Evolutionary conservation across 1,140 invertebrate species (phyloP).

Genomic region (Chelonus insularis): DNA sequence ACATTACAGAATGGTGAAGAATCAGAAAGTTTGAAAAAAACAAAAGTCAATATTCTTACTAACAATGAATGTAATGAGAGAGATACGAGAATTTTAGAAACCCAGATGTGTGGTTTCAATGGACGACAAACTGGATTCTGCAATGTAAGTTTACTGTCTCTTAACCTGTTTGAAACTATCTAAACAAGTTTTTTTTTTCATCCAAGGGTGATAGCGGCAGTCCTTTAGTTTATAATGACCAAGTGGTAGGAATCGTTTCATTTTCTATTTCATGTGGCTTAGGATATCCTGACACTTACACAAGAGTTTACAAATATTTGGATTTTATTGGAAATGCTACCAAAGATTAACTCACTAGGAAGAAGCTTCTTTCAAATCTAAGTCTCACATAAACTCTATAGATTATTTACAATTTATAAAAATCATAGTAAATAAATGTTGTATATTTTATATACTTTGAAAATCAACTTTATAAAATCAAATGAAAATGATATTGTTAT

Average conservation of each 20-base stretch:
- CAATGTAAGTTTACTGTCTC: constrained; percentile 18
- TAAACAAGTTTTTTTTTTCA: neutral
- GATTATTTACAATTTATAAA: too few relatives aligned
- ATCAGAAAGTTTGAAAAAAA: constrained; percentile 23
- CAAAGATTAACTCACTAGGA: too few relatives aligned
- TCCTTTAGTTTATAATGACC: constrained; percentile 50
- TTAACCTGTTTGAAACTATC: constrained; percentile 1
- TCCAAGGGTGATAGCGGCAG: constrained; percentile 62
- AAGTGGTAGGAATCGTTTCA: constrained; percentile 62
- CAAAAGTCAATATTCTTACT: constrained; percentile 19
- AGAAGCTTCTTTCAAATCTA: too few relatives aligned
- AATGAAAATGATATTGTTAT: too few relatives aligned
- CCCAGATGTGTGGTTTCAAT: constrained; percentile 28
- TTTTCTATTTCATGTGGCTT: constrained; percentile 64
- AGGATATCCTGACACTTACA: constrained; percentile 64
- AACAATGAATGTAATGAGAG: constrained; percentile 23
- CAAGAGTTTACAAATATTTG: constrained; percentile 54
- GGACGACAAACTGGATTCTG: constrained; percentile 29
- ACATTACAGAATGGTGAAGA: neutral
- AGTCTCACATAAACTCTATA: too few relatives aligned
- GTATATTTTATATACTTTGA: too few relatives aligned
- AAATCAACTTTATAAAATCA: too few relatives aligned
- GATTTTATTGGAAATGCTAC: constrained; percentile 44
- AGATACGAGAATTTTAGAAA: constrained; percentile 16
- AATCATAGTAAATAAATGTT: too few relatives aligned